These are phyloP conservation scores for Balearica regulorum DNA, from an alignment of 2,797 vertebrate species.

Conservation along the genomic window DNA sequence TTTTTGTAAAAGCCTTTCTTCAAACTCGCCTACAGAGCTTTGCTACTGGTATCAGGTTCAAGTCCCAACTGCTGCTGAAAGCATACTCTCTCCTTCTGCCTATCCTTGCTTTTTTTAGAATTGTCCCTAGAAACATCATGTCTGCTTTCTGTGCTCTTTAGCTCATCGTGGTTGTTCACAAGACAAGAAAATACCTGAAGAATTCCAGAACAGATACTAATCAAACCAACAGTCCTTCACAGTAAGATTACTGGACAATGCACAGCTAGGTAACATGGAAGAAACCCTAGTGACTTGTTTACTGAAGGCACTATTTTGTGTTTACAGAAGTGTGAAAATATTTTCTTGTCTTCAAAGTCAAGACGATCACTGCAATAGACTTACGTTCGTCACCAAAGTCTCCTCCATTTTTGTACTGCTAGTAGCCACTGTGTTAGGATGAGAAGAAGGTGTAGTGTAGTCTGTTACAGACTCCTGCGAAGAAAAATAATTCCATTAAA, in stretches of 20 bases:
- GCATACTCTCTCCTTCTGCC: not conserved
- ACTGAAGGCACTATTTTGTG: constrained; percentile 22
- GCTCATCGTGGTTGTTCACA: not conserved
- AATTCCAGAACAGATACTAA: constrained; percentile 3
- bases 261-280: not conserved
- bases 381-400: constrained; percentile 93
- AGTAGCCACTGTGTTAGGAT: constrained; percentile 90
- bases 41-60: not conserved
- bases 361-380: constrained; percentile 67
- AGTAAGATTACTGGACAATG: not conserved
- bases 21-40: not conserved
- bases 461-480: constrained; percentile 95
- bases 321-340: constrained; percentile 13
- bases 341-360: constrained; percentile 61
- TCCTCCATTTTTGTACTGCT: constrained; percentile 93
- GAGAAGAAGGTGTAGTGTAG: constrained; percentile 93
- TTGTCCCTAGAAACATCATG: not conserved
- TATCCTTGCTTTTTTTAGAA: not conserved
- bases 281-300: constrained; percentile 1
- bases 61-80: not conserved
- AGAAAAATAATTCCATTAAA: constrained; percentile 68
- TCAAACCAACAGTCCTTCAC: not conserved
- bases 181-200: constrained; percentile 5
- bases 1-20: not conserved
- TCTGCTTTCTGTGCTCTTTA: not conserved